A percentile compares a stretch with the other conserved stretches of the same genome.
Evolutionary conservation across 2,797 vertebrate species (phyloP).

Genomic region (Crypturellus tataupa): DNA sequence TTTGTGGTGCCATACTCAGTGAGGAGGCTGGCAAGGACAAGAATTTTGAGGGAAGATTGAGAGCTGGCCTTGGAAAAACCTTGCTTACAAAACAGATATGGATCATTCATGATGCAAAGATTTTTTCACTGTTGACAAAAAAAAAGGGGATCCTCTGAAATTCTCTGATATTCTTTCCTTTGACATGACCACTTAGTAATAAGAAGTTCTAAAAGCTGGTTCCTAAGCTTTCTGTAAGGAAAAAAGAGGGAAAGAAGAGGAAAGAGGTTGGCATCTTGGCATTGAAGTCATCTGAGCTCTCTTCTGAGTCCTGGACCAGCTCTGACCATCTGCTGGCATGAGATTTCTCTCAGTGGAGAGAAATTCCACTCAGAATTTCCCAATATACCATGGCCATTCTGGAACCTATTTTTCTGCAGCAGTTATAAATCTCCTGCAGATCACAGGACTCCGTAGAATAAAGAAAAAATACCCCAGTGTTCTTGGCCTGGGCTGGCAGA

Average conservation of each 20-base stretch:
- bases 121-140: constrained; percentile 1
- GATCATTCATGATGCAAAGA: background rate
- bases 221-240: background rate
- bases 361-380: constrained; percentile 19
- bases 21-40: background rate
- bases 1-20: background rate
- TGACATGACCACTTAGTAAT: background rate
- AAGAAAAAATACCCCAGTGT: background rate
- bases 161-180: background rate
- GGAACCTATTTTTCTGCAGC: constrained; percentile 37
- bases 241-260: background rate
- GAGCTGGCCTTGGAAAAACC: background rate
- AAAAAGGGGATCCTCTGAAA: background rate
- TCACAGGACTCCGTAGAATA: background rate
- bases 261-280: background rate
- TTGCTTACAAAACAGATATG: background rate
- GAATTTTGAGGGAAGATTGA: background rate
- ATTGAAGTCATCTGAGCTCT: background rate
- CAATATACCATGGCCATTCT: constrained; percentile 31
- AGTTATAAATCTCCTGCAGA: constrained; percentile 53
- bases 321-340: constrained; percentile 27
- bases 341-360: constrained; percentile 22
- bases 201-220: background rate
- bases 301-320: constrained; percentile 24
- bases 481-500: constrained; percentile 14